Conservation (phyloP, 1,140 invertebrate genomes). For the Drosophila gunungcola region DNA sequence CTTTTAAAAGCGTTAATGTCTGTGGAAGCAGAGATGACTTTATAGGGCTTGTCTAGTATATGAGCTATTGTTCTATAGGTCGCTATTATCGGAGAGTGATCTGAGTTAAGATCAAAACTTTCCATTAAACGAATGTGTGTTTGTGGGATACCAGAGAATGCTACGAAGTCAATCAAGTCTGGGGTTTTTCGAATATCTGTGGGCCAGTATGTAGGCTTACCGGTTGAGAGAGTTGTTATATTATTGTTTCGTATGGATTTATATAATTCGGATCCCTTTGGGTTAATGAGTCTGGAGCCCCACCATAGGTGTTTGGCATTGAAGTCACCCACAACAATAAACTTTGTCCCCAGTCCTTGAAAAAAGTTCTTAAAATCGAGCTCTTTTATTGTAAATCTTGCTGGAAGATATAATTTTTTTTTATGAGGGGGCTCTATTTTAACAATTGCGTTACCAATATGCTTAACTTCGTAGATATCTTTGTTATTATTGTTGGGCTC, state of each 20-base stretch:
- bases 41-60: too few species aligned
- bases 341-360: neutral
- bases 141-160: constrained; percentile 60
- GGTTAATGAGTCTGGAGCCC: neutral
- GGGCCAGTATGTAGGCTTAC: constrained; percentile 43
- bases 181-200: constrained; percentile 74
- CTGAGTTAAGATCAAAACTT: constrained; percentile 33
- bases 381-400: constrained; percentile 19
- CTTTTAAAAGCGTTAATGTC: constrained; percentile 31
- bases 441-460: neutral
- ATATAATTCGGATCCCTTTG: neutral
- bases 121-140: constrained; percentile 5
- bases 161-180: constrained; percentile 82
- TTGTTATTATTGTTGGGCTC: neutral
- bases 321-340: too few species aligned
- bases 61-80: neutral
- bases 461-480: neutral
- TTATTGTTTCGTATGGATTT: constrained; percentile 9
- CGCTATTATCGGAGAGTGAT: constrained; percentile 26
- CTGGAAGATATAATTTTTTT: constrained; percentile 9
- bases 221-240: constrained; percentile 53
- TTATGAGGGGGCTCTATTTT: neutral
- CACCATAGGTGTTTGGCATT: too few species aligned
- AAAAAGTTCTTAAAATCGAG: constrained; percentile 20
- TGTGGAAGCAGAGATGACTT: constrained; percentile 9